These are phyloP conservation scores for Caenorhabditis imperialis DNA, from an alignment of 2,888 invertebrate species.

Conservation along the genomic window DNA sequence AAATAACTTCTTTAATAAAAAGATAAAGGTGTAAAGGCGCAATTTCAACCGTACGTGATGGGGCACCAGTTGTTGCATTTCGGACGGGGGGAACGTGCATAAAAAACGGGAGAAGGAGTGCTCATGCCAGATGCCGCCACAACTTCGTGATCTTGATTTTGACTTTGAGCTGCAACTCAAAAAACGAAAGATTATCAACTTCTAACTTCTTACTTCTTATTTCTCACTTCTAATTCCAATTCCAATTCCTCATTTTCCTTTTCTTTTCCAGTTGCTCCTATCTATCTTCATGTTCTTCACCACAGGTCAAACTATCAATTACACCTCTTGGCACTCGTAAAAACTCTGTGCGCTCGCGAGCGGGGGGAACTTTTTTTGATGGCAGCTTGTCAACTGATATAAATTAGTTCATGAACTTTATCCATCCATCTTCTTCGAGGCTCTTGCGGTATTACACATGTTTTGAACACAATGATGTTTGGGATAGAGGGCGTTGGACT, in stretches of 20 bases:
- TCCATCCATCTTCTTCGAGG: slow-evolving; percentile 34
- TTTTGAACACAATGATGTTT: too few relatives aligned
- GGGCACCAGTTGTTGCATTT: slow-evolving; percentile 35
- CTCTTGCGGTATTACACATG: slow-evolving; percentile 49
- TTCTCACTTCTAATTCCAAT: too few relatives aligned
- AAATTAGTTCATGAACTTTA: slow-evolving; percentile 36
- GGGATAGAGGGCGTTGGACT: too few relatives aligned
- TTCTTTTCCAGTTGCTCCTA: slow-evolving; percentile 2
- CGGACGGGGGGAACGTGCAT: slow-evolving; percentile 31
- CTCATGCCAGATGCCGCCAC: slow-evolving; percentile 49
- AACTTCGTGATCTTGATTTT: neutral
- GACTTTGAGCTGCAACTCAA: neutral
- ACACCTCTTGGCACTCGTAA: slow-evolving; percentile 18
- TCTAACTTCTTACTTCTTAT: too few relatives aligned
- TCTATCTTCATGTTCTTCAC: slow-evolving; percentile 38
- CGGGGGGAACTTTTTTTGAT: neutral
- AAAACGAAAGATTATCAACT: neutral
- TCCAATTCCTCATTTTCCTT: too few relatives aligned
- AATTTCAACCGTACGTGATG: slow-evolving; percentile 7
- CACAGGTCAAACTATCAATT: slow-evolving; percentile 54
- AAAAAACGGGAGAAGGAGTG: slow-evolving; percentile 15
- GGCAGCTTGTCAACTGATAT: slow-evolving; percentile 33
- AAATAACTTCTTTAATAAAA: slow-evolving; percentile 45
- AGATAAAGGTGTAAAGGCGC: too few relatives aligned
- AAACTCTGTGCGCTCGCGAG: slow-evolving; percentile 9